A percentile compares a stretch with the other conserved stretches of the same genome.
Evolutionary conservation across 2,113 vertebrate genomes (phyloP).

Genomic region (Macrotis lagotis): DNA sequence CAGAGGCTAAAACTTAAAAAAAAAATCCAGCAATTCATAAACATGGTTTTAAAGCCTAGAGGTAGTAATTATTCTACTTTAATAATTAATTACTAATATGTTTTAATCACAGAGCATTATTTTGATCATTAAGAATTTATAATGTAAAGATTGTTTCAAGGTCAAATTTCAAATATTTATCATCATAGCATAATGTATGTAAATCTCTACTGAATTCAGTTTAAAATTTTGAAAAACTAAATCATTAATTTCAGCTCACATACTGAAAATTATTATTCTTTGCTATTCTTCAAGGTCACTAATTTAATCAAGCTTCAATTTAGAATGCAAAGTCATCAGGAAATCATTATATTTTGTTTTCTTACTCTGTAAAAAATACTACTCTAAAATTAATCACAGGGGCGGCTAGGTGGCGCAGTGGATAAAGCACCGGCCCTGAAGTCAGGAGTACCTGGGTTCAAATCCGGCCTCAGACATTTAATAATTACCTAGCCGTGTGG

Average conservation of each 20-base stretch:
- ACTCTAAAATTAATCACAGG: slow-evolving; percentile 6
- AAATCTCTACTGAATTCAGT: slow-evolving; percentile 73
- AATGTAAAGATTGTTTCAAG: slow-evolving; percentile 76
- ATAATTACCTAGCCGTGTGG: too few species aligned
- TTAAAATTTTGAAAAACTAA: slow-evolving; percentile 72
- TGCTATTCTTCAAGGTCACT: slow-evolving; percentile 65
- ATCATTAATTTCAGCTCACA: slow-evolving; percentile 57
- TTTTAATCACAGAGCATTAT: slow-evolving; percentile 77
- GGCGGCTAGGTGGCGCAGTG: too few species aligned
- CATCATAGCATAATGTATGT: slow-evolving; percentile 67
- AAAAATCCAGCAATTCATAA: slow-evolving; percentile 67
- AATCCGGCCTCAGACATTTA: too few species aligned
- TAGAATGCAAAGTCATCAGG: slow-evolving; percentile 41
- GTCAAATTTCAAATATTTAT: slow-evolving; percentile 74
- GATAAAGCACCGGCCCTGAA: too few species aligned
- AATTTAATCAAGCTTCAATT: slow-evolving; percentile 57
- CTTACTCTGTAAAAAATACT: slow-evolving; percentile 23
- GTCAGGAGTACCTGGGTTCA: too few species aligned
- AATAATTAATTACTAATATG: slow-evolving; percentile 75
- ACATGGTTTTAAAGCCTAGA: slow-evolving; percentile 74
- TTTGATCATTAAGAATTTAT: slow-evolving; percentile 78
- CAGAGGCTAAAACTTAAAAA: slow-evolving; percentile 45
- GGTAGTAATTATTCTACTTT: slow-evolving; percentile 76
- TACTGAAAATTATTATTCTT: slow-evolving; percentile 70
- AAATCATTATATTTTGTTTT: not conserved